Base-by-base conservation (phyloP, 2,888 invertebrate genomes). In the Drosophila leonis region DNA sequence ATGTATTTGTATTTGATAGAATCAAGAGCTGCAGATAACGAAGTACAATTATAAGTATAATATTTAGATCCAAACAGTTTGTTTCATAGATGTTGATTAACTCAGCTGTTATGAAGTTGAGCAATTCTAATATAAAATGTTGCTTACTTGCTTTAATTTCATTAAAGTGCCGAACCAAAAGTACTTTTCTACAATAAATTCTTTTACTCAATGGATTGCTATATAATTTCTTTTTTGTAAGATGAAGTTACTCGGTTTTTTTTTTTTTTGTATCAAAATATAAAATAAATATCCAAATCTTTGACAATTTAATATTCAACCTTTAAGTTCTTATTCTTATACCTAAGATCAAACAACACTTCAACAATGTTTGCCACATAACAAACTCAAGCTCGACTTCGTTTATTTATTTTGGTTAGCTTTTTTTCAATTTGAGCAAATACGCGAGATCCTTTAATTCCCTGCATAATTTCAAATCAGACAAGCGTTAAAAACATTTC, bases 401-500 rank as follows among this genome's bases (percentile, higher is more conserved):
- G 31, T 15, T 69, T 20, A 3, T 24, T 13, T 42, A n/a, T 39
- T 39, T 39, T 9, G 8, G n/a, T n/a, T n/a, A n/a, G n/a, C n/a
- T 6, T 4, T 7, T 44, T 24, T 44, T 27, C 46, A 46, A 13
- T 48, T 62, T 80, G 44, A 41, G 60, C 86, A 88, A 88, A 88
- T 76, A 78, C 78, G 51, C 49, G 55, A 86, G 83, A 80, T 90
- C 90, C 91, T 90, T 90, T 91, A 92, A 92, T 92, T 91, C 91
- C 76, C 80, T 86, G 92, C 91, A 91, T 91, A 91, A 92, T 91
- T 85, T 90, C 91, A 86, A 90, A 91, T 91, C 92, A 91, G 91
- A 91, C 91, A 91, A 92, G 90, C 91, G 92, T 86, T 90, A 88
- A 90, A 92, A 91, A 91, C 91, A 92, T 92, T 92, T 92, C 92